phyloP scores from a whole-genome alignment of 2,888 invertebrate genomes.

The Cheilosia vulpina region DNA sequence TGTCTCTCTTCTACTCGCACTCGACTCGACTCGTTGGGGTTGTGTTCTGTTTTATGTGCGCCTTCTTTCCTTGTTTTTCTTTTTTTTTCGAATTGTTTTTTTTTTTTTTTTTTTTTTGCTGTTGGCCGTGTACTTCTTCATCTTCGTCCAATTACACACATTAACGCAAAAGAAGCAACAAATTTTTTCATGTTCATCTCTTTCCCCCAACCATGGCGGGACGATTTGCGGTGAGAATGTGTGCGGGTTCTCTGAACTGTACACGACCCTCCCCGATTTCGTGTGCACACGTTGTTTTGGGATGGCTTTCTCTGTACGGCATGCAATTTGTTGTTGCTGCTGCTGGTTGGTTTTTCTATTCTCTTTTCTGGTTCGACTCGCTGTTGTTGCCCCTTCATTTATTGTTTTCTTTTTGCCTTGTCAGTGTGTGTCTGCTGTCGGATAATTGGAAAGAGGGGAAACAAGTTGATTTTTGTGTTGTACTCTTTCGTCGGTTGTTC shows the following conservation, averaged over 20 bases:
- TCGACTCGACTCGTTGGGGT: constrained; percentile 62
- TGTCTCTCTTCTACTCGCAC: constrained; percentile 66
- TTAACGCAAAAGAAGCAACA: constrained; percentile 75
- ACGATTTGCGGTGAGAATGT: constrained; percentile 54
- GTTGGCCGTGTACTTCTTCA: constrained; percentile 75
- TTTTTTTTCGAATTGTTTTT: constrained; percentile 31
- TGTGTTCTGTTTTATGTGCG: constrained; percentile 73
- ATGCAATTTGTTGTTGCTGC: constrained; percentile 60
- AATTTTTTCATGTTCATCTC: constrained; percentile 75
- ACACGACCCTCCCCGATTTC: constrained; percentile 56
- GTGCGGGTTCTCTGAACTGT: constrained; percentile 32
- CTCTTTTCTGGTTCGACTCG: constrained; percentile 4
- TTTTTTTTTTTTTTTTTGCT: constrained; percentile 55
- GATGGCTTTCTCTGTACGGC: constrained; percentile 52
- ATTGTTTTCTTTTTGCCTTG: constrained; percentile 22
- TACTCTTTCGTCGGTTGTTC: constrained; percentile 70
- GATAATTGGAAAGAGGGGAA: constrained; percentile 69
- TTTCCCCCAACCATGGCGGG: constrained; percentile 65
- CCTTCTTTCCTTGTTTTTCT: constrained; percentile 62
- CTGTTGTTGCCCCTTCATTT: background rate
- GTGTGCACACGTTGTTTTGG: constrained; percentile 40
- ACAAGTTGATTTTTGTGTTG: constrained; percentile 73
- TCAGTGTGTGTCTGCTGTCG: constrained; percentile 3
- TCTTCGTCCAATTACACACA: constrained; percentile 75
- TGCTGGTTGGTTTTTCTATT: constrained; percentile 50